These are phyloP conservation scores for Habrosyne pyritoides DNA, from an alignment of 2,888 invertebrate species.

Conservation along the genomic window DNA sequence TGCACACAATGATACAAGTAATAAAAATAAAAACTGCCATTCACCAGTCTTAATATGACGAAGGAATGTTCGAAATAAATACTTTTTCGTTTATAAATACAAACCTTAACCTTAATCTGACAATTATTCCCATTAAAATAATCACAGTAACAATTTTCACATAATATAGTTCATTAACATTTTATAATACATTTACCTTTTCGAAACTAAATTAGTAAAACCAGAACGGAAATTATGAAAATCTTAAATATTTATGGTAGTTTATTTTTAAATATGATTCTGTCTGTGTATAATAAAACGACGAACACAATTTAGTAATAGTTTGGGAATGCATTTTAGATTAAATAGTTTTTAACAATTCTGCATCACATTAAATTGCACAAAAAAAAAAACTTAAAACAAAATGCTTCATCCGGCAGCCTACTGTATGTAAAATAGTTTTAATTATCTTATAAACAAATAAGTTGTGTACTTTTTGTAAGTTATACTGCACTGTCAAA, in stretches of 20 bases:
- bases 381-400: constrained; percentile 1
- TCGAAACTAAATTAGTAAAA: not conserved
- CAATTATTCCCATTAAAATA: constrained; percentile 21
- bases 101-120: constrained; percentile 25
- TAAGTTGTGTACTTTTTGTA: constrained; percentile 7
- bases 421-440: not conserved
- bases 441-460: constrained; percentile 1
- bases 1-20: constrained; percentile 17
- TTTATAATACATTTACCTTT: not conserved
- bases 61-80: constrained; percentile 56
- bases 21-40: constrained; percentile 33
- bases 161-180: constrained; percentile 21
- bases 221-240: not conserved
- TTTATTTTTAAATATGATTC: no score
- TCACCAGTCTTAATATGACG: constrained; percentile 34
- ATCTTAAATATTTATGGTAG: not conserved
- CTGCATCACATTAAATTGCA: constrained; percentile 8
- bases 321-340: constrained; percentile 3
- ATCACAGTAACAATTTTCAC: constrained; percentile 31
- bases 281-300: not conserved
- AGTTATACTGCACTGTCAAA: constrained; percentile 6
- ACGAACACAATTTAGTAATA: not conserved
- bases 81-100: constrained; percentile 31
- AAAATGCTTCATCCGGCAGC: constrained; percentile 9
- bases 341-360: not conserved